Evolutionary conservation across 2,113 vertebrate genomes (phyloP).

Genomic region (Nycticorax nycticorax): DNA sequence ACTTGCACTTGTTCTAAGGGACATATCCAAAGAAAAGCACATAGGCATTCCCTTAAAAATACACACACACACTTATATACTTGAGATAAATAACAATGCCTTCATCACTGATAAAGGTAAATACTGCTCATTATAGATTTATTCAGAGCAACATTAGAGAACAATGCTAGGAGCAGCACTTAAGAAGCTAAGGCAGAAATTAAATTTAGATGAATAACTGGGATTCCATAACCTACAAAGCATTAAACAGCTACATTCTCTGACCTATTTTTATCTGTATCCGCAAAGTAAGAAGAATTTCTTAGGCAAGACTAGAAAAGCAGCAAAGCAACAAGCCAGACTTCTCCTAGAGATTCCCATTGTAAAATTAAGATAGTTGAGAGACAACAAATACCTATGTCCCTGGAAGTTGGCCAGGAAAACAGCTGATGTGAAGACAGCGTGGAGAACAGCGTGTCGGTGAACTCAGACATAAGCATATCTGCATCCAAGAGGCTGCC

Average conservation of each 20-base stretch:
- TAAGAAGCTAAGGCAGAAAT: background rate
- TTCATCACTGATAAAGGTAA: background rate
- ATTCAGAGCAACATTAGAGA: background rate
- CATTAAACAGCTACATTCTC: background rate
- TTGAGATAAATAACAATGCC: background rate
- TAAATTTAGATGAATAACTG: background rate
- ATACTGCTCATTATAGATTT: background rate
- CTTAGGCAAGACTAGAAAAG: background rate
- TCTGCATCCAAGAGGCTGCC: conserved; percentile 92
- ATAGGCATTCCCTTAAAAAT: background rate
- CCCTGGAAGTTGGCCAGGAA: conserved; percentile 91
- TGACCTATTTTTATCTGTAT: background rate
- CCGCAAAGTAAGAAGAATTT: background rate
- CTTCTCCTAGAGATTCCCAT: background rate
- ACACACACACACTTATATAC: background rate
- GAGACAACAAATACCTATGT: conserved; percentile 83
- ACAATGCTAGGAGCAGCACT: background rate
- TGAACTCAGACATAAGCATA: conserved; percentile 95
- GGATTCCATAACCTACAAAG: background rate
- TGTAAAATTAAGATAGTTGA: background rate
- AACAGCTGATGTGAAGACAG: conserved; percentile 89
- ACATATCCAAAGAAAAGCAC: background rate
- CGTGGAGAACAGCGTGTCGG: conserved; percentile 95
- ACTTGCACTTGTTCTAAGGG: background rate
- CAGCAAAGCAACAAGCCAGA: background rate